phyloP scores from a whole-genome alignment of 2,888 invertebrate species.

The Drosophila recens region DNA sequence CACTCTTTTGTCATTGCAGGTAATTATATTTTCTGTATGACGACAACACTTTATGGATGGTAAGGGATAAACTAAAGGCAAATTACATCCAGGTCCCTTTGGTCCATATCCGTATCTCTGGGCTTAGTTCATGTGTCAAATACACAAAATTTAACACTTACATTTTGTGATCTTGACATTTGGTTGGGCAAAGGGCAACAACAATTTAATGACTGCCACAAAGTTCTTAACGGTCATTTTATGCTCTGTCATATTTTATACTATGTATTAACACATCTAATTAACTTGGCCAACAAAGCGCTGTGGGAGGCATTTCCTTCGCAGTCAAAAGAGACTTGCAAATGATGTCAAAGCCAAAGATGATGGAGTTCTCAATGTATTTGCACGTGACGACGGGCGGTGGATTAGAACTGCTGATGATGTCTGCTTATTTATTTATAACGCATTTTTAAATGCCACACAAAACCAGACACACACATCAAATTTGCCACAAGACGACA shows the following conservation, averaged over 20 bases:
- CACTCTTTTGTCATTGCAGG: conserved; percentile 49
- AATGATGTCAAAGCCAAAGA: conserved; percentile 40
- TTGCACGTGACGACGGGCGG: conserved; percentile 40
- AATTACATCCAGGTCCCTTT: not conserved
- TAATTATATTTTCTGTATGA: conserved; percentile 43
- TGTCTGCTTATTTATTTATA: conserved; percentile 70
- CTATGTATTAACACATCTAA: conserved; percentile 41
- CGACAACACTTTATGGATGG: conserved; percentile 12
- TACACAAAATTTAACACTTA: conserved; percentile 4
- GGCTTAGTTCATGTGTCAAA: conserved; percentile 10
- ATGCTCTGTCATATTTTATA: conserved; percentile 28
- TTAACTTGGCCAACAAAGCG: conserved; percentile 43
- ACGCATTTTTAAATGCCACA: conserved; percentile 64
- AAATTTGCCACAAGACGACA: conserved; percentile 13
- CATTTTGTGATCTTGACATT: conserved; percentile 18
- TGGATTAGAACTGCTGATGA: conserved; percentile 34
- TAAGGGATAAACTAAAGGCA: conserved; percentile 10
- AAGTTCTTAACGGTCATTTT: conserved; percentile 44
- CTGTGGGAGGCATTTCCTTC: conserved; percentile 28
- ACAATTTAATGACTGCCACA: conserved; percentile 34
- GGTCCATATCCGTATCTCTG: not conserved
- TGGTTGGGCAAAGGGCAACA: conserved; percentile 5
- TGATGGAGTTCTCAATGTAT: conserved; percentile 14
- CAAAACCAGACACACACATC: conserved; percentile 20
- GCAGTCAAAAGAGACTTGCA: conserved; percentile 57